These are phyloP conservation scores for Patella depressa DNA, from an alignment of 2,888 invertebrate species.

Conservation along the genomic window DNA sequence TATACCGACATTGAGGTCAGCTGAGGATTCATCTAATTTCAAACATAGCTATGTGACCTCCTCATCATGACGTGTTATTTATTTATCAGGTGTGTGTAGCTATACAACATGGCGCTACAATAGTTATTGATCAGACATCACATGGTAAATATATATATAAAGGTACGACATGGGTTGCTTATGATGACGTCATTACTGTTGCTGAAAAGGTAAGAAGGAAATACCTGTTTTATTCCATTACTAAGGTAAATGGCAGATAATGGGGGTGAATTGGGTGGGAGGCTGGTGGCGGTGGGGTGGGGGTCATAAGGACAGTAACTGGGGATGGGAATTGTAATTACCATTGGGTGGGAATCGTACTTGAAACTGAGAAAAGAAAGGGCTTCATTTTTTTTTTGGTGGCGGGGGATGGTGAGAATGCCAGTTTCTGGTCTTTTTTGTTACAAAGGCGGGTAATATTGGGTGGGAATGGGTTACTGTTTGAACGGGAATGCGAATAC, in stretches of 20 bases:
- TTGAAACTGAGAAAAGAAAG: background rate
- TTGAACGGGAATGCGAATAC: too few species aligned
- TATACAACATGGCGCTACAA: background rate
- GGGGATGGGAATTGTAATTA: background rate
- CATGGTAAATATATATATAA: slow-evolving; percentile 32
- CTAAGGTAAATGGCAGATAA: too few species aligned
- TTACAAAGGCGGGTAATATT: too few species aligned
- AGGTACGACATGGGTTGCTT: slow-evolving; percentile 36
- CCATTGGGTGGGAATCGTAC: background rate
- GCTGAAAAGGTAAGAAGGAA: slow-evolving; percentile 30
- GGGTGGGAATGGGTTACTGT: too few species aligned
- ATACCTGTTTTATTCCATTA: too few species aligned
- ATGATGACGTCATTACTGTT: slow-evolving; percentile 32
- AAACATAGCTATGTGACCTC: background rate
- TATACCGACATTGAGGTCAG: too few species aligned
- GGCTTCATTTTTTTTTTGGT: too few species aligned
- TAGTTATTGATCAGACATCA: background rate
- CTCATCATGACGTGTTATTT: background rate
- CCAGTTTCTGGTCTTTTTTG: too few species aligned
- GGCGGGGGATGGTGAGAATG: too few species aligned
- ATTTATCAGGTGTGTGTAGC: background rate
- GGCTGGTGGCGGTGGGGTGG: too few species aligned
- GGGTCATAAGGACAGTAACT: background rate
- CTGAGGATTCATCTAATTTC: background rate
- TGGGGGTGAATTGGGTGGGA: too few species aligned